These are phyloP conservation scores for Nibea coibor DNA, from an alignment of 2,113 vertebrate species.

Conservation along the genomic window DNA sequence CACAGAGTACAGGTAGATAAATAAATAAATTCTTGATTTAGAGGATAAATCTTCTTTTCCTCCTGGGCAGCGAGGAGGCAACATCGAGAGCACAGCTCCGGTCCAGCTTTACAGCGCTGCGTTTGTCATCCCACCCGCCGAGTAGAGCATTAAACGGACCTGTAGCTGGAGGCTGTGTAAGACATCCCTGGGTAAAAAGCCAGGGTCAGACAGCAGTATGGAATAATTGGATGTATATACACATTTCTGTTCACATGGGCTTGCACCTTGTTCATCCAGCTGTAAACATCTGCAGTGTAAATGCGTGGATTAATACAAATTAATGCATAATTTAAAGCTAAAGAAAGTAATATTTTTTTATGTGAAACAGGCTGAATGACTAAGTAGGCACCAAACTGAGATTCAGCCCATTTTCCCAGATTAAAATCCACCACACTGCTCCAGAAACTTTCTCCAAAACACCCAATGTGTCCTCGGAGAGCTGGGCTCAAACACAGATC, in stretches of 20 bases:
- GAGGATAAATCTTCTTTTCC: slow-evolving; percentile 38
- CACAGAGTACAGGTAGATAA: slow-evolving; percentile 27
- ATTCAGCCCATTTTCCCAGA: neutral
- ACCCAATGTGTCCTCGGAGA: no score
- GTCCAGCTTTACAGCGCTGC: neutral
- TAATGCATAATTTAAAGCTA: neutral
- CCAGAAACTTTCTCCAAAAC: no score
- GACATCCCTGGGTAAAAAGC: neutral
- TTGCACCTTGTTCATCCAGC: neutral
- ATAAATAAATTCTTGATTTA: slow-evolving; percentile 58
- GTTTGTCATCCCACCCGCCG: neutral
- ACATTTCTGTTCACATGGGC: neutral
- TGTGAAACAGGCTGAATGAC: neutral
- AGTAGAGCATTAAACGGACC: neutral
- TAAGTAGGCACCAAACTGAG: neutral
- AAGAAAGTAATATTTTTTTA: neutral
- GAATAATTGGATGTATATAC: neutral
- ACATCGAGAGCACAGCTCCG: neutral
- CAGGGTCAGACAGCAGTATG: neutral
- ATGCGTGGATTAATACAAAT: neutral
- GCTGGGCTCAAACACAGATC: no score
- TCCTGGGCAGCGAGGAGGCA: neutral
- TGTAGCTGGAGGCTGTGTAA: neutral
- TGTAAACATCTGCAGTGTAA: neutral
- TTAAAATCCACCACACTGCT: neutral